These are phyloP conservation scores for Philereme transversata DNA, from an alignment of 2,888 invertebrate species.

Conservation along the genomic window DNA sequence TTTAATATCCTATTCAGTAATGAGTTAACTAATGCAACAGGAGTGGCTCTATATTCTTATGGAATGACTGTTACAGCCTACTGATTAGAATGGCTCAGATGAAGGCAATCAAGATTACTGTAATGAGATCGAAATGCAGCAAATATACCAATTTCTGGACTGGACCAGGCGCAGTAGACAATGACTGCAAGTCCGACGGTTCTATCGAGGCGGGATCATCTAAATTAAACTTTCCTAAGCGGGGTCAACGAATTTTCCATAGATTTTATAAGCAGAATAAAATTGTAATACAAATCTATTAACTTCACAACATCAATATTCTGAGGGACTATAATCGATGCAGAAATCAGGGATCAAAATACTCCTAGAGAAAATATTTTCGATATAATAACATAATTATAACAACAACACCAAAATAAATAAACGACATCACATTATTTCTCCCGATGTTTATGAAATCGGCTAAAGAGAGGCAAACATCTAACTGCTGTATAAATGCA, in stretches of 20 bases:
- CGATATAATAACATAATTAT: slow-evolving; percentile 55
- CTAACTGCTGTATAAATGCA: slow-evolving; percentile 81
- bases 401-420: slow-evolving; percentile 80
- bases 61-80: slow-evolving; percentile 60
- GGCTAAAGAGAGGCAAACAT: slow-evolving; percentile 81
- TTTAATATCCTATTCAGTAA: slow-evolving; percentile 53
- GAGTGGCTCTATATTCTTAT: slow-evolving; percentile 55
- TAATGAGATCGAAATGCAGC: slow-evolving; percentile 57
- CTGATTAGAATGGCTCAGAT: slow-evolving; percentile 54
- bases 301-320: slow-evolving; percentile 80
- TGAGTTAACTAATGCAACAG: slow-evolving; percentile 58
- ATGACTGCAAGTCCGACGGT: slow-evolving; percentile 70
- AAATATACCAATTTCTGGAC: slow-evolving; percentile 69
- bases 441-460: slow-evolving; percentile 69
- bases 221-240: slow-evolving; percentile 75
- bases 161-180: slow-evolving; percentile 67
- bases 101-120: slow-evolving; percentile 52
- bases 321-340: slow-evolving; percentile 77
- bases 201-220: slow-evolving; percentile 78
- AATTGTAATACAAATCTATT: slow-evolving; percentile 64
- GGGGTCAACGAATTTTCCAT: slow-evolving; percentile 57
- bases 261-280: slow-evolving; percentile 62
- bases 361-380: slow-evolving; percentile 72
- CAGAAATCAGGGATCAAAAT: slow-evolving; percentile 75
- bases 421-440: slow-evolving; percentile 71